Conservation (phyloP, 2,113 vertebrate species). For the Tenrec ecaudatus region DNA sequence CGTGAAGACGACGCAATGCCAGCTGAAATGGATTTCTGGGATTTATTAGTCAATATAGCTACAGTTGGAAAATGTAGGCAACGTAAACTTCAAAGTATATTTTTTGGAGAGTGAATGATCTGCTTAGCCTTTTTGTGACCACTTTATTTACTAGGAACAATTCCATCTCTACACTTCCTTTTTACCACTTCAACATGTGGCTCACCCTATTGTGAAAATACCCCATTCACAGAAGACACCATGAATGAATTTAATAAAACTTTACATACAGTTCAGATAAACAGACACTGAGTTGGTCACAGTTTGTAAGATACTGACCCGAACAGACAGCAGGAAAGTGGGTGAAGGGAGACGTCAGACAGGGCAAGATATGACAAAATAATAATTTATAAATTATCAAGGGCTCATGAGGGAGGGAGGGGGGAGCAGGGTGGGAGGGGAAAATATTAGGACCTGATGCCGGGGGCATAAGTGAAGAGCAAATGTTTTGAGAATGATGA, state of each 20-base stretch:
- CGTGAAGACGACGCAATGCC: not conserved
- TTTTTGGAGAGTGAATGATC: constrained; percentile 14
- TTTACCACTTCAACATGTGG: not conserved
- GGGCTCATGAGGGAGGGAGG: too few relatives aligned
- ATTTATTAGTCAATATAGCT: not conserved
- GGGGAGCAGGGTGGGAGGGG: too few relatives aligned
- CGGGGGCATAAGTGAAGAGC: too few relatives aligned
- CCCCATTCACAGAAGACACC: not conserved
- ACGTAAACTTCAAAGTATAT: not conserved
- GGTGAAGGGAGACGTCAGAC: too few relatives aligned
- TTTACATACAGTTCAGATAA: not conserved
- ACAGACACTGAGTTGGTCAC: not conserved
- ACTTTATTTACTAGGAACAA: not conserved
- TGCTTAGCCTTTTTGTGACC: constrained; percentile 10
- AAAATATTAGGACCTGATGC: too few relatives aligned
- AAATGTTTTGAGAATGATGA: too few relatives aligned
- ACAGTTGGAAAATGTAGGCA: constrained; percentile 5
- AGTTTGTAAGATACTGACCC: not conserved
- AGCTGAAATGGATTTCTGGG: not conserved
- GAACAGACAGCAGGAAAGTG: too few relatives aligned
- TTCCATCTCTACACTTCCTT: constrained; percentile 21
- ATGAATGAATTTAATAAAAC: not conserved
- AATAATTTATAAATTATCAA: too few relatives aligned
- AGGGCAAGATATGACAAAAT: too few relatives aligned
- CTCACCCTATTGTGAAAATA: not conserved